Base-by-base conservation (phyloP, 2,888 invertebrate species). In the Ennomos quercinarius region DNA sequence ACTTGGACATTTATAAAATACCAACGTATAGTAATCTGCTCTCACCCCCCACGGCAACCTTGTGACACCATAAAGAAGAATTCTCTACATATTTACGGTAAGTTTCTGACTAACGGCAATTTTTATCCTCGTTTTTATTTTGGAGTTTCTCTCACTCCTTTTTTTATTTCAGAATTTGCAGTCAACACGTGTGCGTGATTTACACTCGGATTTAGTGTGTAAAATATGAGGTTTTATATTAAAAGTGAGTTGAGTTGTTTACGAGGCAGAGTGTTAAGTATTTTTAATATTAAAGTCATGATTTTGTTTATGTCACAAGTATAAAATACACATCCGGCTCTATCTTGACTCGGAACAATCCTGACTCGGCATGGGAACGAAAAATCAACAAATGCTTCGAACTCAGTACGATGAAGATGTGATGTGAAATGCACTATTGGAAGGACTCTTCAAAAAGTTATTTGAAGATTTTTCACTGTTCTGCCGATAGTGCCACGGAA, bases 1-100 rank as follows among this genome's bases (percentile, higher is more conserved):
- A 56, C 66, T 64, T 61, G 68, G 70, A 65, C 70, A 68, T 64
- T 60, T 66, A 62, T 68, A 66, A 68, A 66, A 70, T 65, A 68
- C 27, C 27, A 27, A 27, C 64, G 63, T 65, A 57, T 55, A 64
- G 67, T 69, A 67, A 69, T 67, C 67, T 69, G 58, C 58, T 65
- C 54, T 55, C 64, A 41, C 61, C 61, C 64, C 61, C 62, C 1
- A 57, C 17, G 56, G 57, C 66, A 64, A 63, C 67, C 68, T 68
- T 62, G 66, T 59, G 61, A 63, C 58, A 51, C 63, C 65, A 64
- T 70, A 70, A 70, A 70, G 64, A 65, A 60, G 70, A 62, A 61
- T 68, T 68, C 55, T 46, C 63, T 50, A 62, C 65, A 64, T 66
- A 66, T 66, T 64, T 68, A 66, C 62, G 68, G 53, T 61, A 65